Conservation (phyloP, 2,797 vertebrate genomes). For the Psittacula echo region DNA sequence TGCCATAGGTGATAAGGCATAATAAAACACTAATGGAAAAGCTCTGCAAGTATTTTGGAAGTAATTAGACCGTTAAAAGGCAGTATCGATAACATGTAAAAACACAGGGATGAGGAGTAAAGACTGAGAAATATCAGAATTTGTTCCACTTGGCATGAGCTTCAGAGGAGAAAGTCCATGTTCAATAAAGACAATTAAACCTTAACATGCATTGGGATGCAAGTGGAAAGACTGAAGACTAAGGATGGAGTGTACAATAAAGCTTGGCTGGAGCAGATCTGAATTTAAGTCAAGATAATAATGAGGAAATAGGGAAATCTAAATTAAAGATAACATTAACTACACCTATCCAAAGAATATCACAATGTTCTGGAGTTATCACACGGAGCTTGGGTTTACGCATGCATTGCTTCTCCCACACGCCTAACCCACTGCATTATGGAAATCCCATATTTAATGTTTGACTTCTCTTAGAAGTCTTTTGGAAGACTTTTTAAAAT, state of each 20-base stretch:
- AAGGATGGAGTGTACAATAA: neutral
- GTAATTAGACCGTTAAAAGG: neutral
- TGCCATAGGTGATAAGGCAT: neutral
- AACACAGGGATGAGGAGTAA: neutral
- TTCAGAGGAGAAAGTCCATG: neutral
- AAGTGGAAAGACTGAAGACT: neutral
- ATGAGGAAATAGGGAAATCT: neutral
- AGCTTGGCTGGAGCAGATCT: neutral
- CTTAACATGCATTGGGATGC: neutral
- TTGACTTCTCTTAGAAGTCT: neutral
- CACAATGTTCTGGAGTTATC: neutral
- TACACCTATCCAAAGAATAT: neutral
- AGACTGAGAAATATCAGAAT: neutral
- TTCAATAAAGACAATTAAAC: neutral
- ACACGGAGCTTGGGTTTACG: neutral
- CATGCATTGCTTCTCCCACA: neutral
- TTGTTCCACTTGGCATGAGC: neutral
- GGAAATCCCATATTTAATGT: neutral
- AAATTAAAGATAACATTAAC: neutral
- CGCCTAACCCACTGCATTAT: neutral
- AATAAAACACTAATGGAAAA: neutral
- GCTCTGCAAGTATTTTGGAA: neutral
- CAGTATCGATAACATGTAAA: neutral
- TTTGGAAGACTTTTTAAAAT: neutral
- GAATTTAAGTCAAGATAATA: constrained; percentile 14